A percentile compares a stretch with the other conserved stretches of the same genome.
Evolutionary conservation across 2,888 invertebrate species (phyloP).

Genomic region (Corythucha ciliata): DNA sequence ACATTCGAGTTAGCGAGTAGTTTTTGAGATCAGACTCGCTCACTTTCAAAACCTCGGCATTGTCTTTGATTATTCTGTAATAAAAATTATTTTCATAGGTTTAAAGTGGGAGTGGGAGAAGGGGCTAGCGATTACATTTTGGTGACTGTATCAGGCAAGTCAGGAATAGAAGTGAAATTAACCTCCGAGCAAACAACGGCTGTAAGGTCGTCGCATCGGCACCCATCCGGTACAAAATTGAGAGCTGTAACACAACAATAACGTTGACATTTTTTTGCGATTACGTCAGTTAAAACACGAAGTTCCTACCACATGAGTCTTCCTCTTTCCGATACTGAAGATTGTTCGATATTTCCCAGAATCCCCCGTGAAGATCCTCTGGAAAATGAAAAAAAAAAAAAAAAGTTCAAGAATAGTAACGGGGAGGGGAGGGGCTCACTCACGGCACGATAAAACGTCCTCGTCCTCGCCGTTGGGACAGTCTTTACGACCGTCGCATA

Average conservation of each 20-base stretch:
- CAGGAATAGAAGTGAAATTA: too few relatives aligned
- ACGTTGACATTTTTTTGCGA: neutral
- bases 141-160: too few relatives aligned
- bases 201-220: slow-evolving; percentile 37
- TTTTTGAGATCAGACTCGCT: too few relatives aligned
- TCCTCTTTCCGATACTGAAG: slow-evolving; percentile 13
- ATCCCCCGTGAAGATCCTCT: slow-evolving; percentile 40
- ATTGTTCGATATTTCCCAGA: slow-evolving; percentile 34
- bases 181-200: too few relatives aligned
- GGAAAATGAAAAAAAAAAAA: slow-evolving; percentile 5
- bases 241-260: slow-evolving; percentile 33
- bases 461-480: slow-evolving; percentile 45
- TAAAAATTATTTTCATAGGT: too few relatives aligned
- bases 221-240: slow-evolving; percentile 30
- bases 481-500: slow-evolving; percentile 46
- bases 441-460: slow-evolving; percentile 40
- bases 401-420: slow-evolving; percentile 16
- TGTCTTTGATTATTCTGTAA: too few relatives aligned
- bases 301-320: slow-evolving; percentile 24
- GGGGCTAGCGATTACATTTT: too few relatives aligned
- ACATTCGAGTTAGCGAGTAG: too few relatives aligned
- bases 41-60: too few relatives aligned
- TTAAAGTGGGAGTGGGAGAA: too few relatives aligned
- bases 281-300: neutral
- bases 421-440: slow-evolving; percentile 30